Base-by-base conservation (phyloP, 2,888 invertebrate genomes). In the Acanthoscelides obtectus region DNA sequence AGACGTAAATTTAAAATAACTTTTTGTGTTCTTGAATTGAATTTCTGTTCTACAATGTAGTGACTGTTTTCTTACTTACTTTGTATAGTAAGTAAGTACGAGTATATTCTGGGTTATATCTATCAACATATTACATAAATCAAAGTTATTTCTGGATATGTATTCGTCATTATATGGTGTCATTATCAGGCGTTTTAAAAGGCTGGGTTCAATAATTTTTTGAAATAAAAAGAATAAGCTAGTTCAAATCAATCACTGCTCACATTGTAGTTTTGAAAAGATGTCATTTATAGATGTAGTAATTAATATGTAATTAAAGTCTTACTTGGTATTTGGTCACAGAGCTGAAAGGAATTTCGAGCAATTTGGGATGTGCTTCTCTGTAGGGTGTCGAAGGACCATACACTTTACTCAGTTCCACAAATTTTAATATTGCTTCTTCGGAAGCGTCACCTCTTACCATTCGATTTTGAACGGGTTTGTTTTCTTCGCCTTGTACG, bases 391-490 rank as follows among this genome's bases (percentile, higher is more conserved):
- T 71, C 4, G 81, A 75, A 20, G 75, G 72, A 17, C 82, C 82
- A 68, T 81, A 80, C 77, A 85, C 85, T 8, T 84, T 84, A 45
- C 86, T 86, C 0, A 89, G 83, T 79, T 91, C 92, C 75, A 90
- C 89, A 79, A 90, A 92, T 80, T 91, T 90, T 20, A 92, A 83
- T 70, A 93, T 89, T 17, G 92, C 92, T 19, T 90, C 88, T 83
- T 92, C 92, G 0, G 91, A 91, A 2, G 92, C 92, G 81, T 92
- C 92, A 1, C 92, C 92, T 73, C 88, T 87, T 2, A 90, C 89
- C 77, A 88, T 87, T 75, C 88, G 84, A 75, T 87, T 87, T 73
- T 88, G 83, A 70, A 90, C 86, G 74, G 89, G 88, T 69, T 77
- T 74, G 22, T 77, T 74, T 72, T 73, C 80, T 77, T 84, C 80